These are phyloP conservation scores for Laticauda laticaudata DNA, from an alignment of 2,113 vertebrate genomes.

Conservation along the genomic window DNA sequence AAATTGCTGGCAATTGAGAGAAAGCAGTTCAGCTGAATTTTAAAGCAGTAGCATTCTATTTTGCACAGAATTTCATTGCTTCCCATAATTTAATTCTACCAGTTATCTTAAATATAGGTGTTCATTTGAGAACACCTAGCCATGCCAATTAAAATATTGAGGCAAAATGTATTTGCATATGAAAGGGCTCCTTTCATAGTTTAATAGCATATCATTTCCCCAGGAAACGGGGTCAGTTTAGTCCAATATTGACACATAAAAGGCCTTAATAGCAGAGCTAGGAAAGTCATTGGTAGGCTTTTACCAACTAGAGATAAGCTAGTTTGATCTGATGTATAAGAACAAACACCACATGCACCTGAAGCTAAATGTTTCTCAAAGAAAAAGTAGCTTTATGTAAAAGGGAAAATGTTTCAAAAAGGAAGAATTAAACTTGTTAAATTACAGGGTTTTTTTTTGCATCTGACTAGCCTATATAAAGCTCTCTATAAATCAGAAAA, in stretches of 20 bases:
- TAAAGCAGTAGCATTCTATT: rapidly evolving
- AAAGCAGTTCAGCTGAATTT: background rate
- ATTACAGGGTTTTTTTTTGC: background rate
- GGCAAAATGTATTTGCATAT: background rate
- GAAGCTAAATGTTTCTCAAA: background rate
- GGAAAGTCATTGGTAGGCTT: background rate
- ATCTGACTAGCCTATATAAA: background rate
- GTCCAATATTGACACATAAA: background rate
- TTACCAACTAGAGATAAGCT: background rate
- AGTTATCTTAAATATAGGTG: background rate
- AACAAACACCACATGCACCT: background rate
- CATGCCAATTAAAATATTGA: background rate
- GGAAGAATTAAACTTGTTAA: background rate
- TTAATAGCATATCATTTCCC: background rate
- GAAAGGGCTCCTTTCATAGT: background rate
- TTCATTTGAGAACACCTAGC: background rate
- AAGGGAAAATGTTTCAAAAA: background rate
- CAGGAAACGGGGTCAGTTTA: background rate
- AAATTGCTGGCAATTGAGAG: background rate
- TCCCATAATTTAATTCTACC: rapidly evolving
- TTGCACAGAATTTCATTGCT: rapidly evolving
- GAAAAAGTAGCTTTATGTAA: background rate
- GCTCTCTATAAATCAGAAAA: background rate
- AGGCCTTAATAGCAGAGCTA: background rate
- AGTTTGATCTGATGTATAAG: background rate